Percentiles rank a stretch among this genome's conserved stretches.
These are phyloP conservation scores for Hydrochoerus hydrochaeris DNA, from an alignment of 2,113 vertebrate genomes.

Conservation along the genomic window DNA sequence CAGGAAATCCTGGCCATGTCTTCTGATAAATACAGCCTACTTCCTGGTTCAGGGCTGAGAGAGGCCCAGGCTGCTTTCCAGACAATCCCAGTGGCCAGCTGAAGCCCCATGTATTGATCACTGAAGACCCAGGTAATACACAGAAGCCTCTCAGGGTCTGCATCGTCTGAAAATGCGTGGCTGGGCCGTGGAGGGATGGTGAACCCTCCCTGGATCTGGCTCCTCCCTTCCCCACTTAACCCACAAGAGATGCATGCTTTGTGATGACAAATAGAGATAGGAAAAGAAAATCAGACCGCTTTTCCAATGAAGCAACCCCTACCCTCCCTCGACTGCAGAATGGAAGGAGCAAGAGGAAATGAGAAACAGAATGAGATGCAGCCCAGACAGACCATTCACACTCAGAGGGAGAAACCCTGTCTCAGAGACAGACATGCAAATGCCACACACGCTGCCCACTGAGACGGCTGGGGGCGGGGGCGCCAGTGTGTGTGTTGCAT, in stretches of 20 bases:
- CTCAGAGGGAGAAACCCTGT: neutral
- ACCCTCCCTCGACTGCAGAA: conserved; percentile 27
- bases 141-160: neutral
- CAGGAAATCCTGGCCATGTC: conserved; percentile 74
- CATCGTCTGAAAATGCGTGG: neutral
- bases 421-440: conserved; percentile 29
- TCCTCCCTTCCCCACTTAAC: neutral
- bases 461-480: neutral
- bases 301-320: neutral
- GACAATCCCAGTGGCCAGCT: conserved; percentile 25
- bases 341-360: conserved; percentile 35
- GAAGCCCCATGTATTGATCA: neutral
- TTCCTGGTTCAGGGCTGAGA: conserved; percentile 66
- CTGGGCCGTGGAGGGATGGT: neutral
- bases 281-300: neutral
- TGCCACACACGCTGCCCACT: neutral
- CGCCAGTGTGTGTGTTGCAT: too few relatives aligned
- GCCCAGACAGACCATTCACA: neutral
- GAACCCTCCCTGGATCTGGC: neutral
- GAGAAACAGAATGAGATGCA: conserved; percentile 26
- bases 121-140: neutral
- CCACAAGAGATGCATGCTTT: neutral
- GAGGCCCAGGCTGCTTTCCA: conserved; percentile 45
- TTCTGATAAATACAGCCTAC: conserved; percentile 64
- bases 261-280: neutral